phyloP scores from a whole-genome alignment of 92 coral and sea anemone species.

The Epizoanthus scotinus region DNA sequence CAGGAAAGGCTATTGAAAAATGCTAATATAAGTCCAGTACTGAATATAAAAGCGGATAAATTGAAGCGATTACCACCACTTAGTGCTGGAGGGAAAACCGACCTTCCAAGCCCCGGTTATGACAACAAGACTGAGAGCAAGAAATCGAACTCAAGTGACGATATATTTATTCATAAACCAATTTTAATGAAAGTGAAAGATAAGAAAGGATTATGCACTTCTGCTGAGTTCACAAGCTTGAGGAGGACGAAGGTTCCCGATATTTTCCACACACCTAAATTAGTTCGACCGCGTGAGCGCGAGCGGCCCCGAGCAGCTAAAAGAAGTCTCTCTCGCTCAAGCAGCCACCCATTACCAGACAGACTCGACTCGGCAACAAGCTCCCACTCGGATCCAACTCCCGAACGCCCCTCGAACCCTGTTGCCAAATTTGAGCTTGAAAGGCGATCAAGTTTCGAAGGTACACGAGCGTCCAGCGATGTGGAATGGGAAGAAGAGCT shows the following conservation, averaged over 20 bases:
- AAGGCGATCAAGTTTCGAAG: conserved; percentile 31
- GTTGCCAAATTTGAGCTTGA: conserved; percentile 38
- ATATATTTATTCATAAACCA: conserved; percentile 68
- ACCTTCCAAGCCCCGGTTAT: conserved; percentile 52
- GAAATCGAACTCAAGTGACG: conserved; percentile 41
- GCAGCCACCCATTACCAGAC: conserved; percentile 25
- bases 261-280: conserved; percentile 78
- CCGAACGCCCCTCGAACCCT: conserved; percentile 38
- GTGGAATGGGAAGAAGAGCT: conserved; percentile 13
- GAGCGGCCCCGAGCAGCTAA: conserved; percentile 81
- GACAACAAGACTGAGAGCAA: conserved; percentile 48
- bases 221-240: conserved; percentile 47
- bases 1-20: conserved; percentile 84
- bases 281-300: conserved; percentile 74
- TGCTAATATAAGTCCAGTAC: conserved; percentile 78
- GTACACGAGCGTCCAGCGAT: conserved; percentile 17
- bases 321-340: conserved; percentile 51
- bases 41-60: conserved; percentile 75
- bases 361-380: conserved; percentile 41
- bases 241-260: conserved; percentile 70
- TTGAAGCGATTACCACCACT: conserved; percentile 85
- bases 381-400: conserved; percentile 30
- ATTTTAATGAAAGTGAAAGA: conserved; percentile 71
- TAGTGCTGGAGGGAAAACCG: conserved; percentile 44
- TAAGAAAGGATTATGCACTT: conserved; percentile 33